phyloP scores from a whole-genome alignment of 2,797 vertebrate genomes.

The Thaleichthys pacificus region DNA sequence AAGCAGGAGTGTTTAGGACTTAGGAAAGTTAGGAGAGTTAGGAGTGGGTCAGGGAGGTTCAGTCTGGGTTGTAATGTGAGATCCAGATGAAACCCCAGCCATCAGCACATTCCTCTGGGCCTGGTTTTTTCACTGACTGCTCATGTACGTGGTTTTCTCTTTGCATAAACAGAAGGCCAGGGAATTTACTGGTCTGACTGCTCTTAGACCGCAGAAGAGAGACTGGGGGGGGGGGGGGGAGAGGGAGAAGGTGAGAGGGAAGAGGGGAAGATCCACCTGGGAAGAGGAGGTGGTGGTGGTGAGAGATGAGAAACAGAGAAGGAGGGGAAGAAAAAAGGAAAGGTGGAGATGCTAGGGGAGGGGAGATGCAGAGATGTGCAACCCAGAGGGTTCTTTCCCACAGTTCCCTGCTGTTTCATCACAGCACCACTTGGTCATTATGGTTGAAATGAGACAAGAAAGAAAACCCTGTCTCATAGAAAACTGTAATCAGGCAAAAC shows the following conservation, averaged over 20 bases:
- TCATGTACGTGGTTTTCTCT: constrained; percentile 42
- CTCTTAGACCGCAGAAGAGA: background rate
- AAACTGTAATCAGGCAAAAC: background rate
- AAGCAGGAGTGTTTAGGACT: background rate
- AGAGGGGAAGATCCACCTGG: background rate
- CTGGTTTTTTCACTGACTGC: constrained; percentile 52
- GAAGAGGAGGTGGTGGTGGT: no score
- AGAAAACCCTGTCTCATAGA: background rate
- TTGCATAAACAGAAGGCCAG: constrained; percentile 46
- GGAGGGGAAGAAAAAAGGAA: no score
- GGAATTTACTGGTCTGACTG: constrained; percentile 37
- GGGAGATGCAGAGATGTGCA: constrained; percentile 11
- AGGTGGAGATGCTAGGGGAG: background rate
- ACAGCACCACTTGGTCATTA: constrained; percentile 11
- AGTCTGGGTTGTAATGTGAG: constrained; percentile 72
- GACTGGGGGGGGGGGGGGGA: no score
- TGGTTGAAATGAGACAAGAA: background rate
- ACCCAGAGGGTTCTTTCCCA: constrained; percentile 7
- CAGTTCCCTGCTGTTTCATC: constrained; percentile 12
- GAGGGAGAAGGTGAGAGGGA: background rate
- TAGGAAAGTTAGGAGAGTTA: constrained; percentile 28
- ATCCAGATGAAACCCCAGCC: constrained; percentile 66
- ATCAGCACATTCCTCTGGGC: constrained; percentile 78
- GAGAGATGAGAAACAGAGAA: no score
- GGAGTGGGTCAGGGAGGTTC: constrained; percentile 68